Base-by-base conservation (phyloP, 30 jellyfish, hydroid and myxozoan species). In the Phacellophora camtschatica region DNA sequence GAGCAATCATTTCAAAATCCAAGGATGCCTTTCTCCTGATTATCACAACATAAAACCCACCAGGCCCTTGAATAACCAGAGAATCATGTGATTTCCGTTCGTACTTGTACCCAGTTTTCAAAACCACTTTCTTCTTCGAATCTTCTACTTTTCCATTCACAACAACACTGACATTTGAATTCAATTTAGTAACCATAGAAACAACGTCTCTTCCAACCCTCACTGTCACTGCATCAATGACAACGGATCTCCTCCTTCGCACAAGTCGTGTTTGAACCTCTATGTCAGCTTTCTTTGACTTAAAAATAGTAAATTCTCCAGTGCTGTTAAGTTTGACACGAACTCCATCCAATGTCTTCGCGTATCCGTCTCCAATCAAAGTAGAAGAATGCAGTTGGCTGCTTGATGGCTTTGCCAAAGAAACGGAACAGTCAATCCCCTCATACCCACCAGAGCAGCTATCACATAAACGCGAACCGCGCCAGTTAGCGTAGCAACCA, bases 191-290 rank as follows among this genome's bases (percentile, higher is more conserved):
- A 10, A 54, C 65, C 19, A 66, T 10, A 8, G 68, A 81, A 5
- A 66, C 84, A 49, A 29, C 31, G 22, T 68, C 79, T 35, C 50
- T 25, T 9, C 79, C 84, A 4, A 81, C 71, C 4, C 76, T 72
- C 35, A 81, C 71, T 24, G 84, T 78, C 3, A 66, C 79, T 36
- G 84, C 77, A 41, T 68, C 92, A 49, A 81, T 36, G 12, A 66
- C 79, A 34, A 81, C 92, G 19, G 92, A 53, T 55, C 84, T 28
- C 54, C 78, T 57, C 41, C 92, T 65, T 16, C 92, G 77, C 36
- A 53, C 56, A 24, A 81, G 71, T 13, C 92, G 49, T 11, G 92
- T 7, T 51, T 68, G 92, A 22, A 71, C 71, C 55, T 81, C 92
- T 0, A 81, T 42, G 15, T 19, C 18, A 16, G 31, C 57, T 7